phyloP scores from a whole-genome alignment of 2,888 invertebrate species.

The Morpho helenor region DNA sequence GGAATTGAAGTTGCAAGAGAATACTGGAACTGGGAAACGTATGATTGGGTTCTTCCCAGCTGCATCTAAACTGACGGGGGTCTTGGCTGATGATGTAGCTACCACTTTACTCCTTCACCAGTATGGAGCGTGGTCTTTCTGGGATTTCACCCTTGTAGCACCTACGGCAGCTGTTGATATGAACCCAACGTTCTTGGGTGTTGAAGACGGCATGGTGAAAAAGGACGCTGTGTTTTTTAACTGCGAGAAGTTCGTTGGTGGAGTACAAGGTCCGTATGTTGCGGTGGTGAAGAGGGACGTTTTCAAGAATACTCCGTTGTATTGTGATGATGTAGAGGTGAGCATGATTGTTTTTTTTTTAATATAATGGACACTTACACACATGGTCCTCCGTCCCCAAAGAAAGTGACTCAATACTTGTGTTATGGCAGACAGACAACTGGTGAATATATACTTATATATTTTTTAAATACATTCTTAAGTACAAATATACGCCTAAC shows the following conservation, averaged over 20 bases:
- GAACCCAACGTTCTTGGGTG: constrained; percentile 86
- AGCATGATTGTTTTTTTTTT: constrained; percentile 27
- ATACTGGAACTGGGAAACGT: constrained; percentile 80
- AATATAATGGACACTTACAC: too few species aligned
- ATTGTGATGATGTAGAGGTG: constrained; percentile 70
- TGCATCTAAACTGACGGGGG: constrained; percentile 93
- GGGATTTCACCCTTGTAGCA: constrained; percentile 93
- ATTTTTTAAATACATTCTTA: too few species aligned
- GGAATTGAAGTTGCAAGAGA: constrained; percentile 83
- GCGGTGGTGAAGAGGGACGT: constrained; percentile 75
- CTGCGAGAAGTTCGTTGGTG: constrained; percentile 94
- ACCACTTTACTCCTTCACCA: constrained; percentile 89
- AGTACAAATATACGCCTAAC: too few species aligned
- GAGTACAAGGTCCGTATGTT: constrained; percentile 90
- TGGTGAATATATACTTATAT: too few species aligned
- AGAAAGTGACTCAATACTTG: too few species aligned
- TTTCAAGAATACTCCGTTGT: constrained; percentile 60
- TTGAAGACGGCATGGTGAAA: constrained; percentile 84
- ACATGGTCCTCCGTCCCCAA: too few species aligned
- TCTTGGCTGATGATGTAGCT: constrained; percentile 89
- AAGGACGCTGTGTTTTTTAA: constrained; percentile 95
- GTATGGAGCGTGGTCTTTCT: constrained; percentile 90
- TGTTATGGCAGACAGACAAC: too few species aligned
- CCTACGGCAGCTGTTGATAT: constrained; percentile 89
- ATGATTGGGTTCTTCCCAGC: constrained; percentile 93